Conservation (phyloP, 2,113 vertebrate species). For the Nycticryphes semicollaris region DNA sequence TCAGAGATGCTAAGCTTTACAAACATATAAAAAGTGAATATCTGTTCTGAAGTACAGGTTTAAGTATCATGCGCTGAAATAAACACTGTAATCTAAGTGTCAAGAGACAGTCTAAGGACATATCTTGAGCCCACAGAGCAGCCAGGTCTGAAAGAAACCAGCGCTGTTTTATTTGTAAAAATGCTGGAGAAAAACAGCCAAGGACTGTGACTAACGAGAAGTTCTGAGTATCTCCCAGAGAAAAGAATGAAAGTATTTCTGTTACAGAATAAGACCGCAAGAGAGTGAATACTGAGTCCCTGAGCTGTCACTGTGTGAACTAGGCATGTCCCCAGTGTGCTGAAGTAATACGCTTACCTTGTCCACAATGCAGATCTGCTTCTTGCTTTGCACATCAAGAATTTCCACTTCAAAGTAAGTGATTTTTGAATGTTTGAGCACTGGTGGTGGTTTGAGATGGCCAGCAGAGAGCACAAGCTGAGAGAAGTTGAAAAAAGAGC, state of each 20-base stretch:
- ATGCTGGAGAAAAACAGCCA: not conserved
- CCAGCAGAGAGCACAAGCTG: slow-evolving; percentile 73
- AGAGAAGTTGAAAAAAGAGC: slow-evolving; percentile 69
- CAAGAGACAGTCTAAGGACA: not conserved
- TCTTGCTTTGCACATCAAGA: slow-evolving; percentile 78
- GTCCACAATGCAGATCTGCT: slow-evolving; percentile 80
- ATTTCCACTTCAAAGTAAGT: slow-evolving; percentile 81
- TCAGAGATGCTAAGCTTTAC: not conserved
- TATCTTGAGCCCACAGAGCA: not conserved
- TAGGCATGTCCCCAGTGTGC: not conserved
- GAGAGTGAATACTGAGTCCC: not conserved
- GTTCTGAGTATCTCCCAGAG: not conserved
- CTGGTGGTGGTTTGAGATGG: slow-evolving; percentile 40
- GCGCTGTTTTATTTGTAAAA: not conserved
- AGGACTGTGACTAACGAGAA: not conserved
- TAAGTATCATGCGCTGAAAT: not conserved
- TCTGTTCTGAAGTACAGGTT: not conserved
- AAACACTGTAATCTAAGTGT: not conserved
- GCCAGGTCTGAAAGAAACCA: not conserved
- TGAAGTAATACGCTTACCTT: slow-evolving; percentile 72
- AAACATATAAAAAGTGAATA: not conserved
- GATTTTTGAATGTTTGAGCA: slow-evolving; percentile 69
- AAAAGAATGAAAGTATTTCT: not conserved
- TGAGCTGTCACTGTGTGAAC: not conserved
- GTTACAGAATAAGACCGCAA: not conserved